These are phyloP conservation scores for Nerophis lumbriciformis DNA, from an alignment of 2,113 vertebrate genomes.

Conservation along the genomic window DNA sequence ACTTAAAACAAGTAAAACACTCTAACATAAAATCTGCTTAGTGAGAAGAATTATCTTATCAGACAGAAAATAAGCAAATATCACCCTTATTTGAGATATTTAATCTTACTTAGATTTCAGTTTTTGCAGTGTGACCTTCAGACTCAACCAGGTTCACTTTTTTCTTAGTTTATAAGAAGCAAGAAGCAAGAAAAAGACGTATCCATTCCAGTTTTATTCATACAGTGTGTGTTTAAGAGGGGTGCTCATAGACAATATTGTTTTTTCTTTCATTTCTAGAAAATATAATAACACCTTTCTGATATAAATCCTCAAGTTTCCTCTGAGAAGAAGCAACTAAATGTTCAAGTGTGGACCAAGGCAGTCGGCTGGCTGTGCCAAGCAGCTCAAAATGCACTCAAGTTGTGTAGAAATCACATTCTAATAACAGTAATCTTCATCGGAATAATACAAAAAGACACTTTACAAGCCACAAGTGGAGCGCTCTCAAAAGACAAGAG, in stretches of 20 bases:
- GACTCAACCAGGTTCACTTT: not conserved
- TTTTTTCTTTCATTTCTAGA: constrained; percentile 56
- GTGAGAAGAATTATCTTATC: too few relatives aligned
- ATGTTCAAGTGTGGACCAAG: constrained; percentile 65
- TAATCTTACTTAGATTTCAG: too few relatives aligned
- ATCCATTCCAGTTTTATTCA: constrained; percentile 63
- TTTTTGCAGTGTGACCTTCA: too few relatives aligned
- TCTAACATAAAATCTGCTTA: too few relatives aligned
- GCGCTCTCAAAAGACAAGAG: constrained; percentile 34
- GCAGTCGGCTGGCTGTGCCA: constrained; percentile 49
- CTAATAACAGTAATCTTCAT: constrained; percentile 25
- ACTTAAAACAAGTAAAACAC: too few relatives aligned
- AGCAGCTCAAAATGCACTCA: constrained; percentile 50
- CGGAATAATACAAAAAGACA: constrained; percentile 18
- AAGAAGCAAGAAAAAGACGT: not conserved
- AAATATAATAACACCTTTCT: constrained; percentile 70
- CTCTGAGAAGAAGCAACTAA: constrained; percentile 63
- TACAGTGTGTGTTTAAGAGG: constrained; percentile 42
- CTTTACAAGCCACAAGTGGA: constrained; percentile 43
- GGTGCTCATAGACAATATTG: constrained; percentile 64
- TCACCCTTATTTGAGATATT: too few relatives aligned
- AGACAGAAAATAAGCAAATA: too few relatives aligned
- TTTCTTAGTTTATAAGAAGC: not conserved
- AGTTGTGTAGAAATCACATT: constrained; percentile 62
- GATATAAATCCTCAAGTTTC: constrained; percentile 64